A percentile compares a stretch with the other conserved stretches of the same genome.
phyloP scores from a whole-genome alignment of 2,797 vertebrate genomes.

The Gymnothorax reevesii region DNA sequence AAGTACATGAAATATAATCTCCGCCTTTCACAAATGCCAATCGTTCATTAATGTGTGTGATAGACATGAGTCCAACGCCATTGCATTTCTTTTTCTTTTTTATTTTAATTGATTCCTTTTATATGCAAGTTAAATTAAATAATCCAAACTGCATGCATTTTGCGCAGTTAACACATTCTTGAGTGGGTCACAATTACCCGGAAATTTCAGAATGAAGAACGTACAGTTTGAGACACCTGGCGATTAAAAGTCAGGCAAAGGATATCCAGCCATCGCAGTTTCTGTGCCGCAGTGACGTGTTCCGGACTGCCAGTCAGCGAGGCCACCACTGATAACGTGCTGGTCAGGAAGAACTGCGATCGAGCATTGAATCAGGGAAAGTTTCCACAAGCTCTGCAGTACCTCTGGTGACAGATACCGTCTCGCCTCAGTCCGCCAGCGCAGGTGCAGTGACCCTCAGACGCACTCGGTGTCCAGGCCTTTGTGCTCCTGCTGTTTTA shows the following conservation, averaged over 20 bases:
- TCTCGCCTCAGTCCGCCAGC: not conserved
- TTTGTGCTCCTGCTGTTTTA: constrained; percentile 44
- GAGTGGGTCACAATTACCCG: not conserved
- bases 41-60: not conserved
- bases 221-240: not conserved
- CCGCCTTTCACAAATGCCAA: not conserved
- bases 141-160: not conserved
- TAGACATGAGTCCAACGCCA: not conserved
- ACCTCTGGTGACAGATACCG: not conserved
- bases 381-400: not conserved
- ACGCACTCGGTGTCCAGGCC: constrained; percentile 59
- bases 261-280: not conserved
- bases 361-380: not conserved
- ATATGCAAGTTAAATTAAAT: too few species aligned
- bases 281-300: not conserved
- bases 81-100: not conserved
- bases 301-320: not conserved
- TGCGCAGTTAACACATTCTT: not conserved
- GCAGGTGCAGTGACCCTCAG: constrained; percentile 29
- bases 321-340: not conserved
- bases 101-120: too few species aligned
- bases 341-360: not conserved
- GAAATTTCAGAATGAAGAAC: not conserved
- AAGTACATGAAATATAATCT: not conserved
- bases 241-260: not conserved